phyloP scores from a whole-genome alignment of 2,888 invertebrate species.

The Octonoba sinensis region DNA sequence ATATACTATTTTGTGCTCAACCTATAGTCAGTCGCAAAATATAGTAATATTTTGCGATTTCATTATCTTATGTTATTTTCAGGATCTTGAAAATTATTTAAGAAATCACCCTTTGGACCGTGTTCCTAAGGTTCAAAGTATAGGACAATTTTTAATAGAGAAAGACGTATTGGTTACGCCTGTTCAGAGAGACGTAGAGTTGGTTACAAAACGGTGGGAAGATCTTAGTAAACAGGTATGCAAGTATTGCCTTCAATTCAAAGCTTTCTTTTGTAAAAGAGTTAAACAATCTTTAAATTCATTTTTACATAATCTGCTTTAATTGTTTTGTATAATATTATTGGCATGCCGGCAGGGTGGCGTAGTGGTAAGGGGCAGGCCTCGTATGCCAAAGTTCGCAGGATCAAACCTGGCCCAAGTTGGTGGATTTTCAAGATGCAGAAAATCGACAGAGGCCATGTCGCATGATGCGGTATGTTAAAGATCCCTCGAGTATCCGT shows the following conservation, averaged over 20 bases:
- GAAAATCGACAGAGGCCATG: no score
- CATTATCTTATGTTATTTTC: conserved; percentile 5
- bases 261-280: no score
- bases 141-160: conserved; percentile 81
- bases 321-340: background rate
- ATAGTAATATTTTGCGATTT: background rate
- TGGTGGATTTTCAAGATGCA: no score
- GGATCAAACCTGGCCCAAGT: no score
- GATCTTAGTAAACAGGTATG: conserved; percentile 78
- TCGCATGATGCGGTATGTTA: no score
- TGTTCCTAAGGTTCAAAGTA: conserved; percentile 80
- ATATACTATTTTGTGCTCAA: background rate
- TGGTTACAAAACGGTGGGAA: conserved; percentile 73
- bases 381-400: no score
- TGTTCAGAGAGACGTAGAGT: conserved; percentile 70
- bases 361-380: no score
- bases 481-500: no score
- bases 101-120: conserved; percentile 82
- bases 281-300: background rate
- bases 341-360: background rate
- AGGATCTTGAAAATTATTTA: conserved; percentile 88
- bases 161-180: conserved; percentile 81
- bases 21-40: background rate
- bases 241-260: background rate
- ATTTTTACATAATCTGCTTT: background rate